phyloP scores from a whole-genome alignment of 2,888 invertebrate genomes.

The Lumbricus terrestris region DNA sequence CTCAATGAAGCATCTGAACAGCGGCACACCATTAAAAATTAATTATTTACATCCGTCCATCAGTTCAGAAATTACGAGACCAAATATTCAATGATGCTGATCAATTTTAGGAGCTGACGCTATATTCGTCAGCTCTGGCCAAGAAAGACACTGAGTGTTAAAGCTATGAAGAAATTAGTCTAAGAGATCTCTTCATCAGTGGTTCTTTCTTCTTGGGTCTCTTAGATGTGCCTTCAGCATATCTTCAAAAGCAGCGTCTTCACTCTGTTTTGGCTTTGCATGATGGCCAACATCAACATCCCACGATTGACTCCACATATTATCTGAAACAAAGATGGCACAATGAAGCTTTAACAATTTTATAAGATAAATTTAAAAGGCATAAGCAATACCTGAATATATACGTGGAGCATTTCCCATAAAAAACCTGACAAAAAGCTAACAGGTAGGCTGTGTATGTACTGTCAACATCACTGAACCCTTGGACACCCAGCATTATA shows the following conservation, averaged over 20 bases:
- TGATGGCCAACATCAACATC: background rate
- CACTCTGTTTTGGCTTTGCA: background rate
- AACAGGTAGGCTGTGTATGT: too few species aligned
- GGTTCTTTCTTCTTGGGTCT: background rate
- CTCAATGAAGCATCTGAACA: background rate
- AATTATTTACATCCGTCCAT: background rate
- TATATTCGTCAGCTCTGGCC: background rate
- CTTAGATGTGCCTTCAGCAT: background rate
- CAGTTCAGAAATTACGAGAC: background rate
- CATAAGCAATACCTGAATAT: too few species aligned
- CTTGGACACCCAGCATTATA: too few species aligned
- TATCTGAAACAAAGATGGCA: background rate
- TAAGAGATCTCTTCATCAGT: background rate
- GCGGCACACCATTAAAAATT: background rate
- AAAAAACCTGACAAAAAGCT: too few species aligned
- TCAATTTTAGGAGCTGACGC: background rate
- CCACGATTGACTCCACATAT: background rate
- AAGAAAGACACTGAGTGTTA: background rate
- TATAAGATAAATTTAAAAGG: background rate
- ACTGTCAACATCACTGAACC: too few species aligned
- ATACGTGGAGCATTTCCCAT: too few species aligned
- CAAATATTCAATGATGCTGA: background rate
- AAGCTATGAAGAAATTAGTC: conserved; percentile 3
- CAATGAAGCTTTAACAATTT: background rate
- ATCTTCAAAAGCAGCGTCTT: background rate